Evolutionary conservation across 2,888 invertebrate species (phyloP).

Genomic region (Acleris holmiana): DNA sequence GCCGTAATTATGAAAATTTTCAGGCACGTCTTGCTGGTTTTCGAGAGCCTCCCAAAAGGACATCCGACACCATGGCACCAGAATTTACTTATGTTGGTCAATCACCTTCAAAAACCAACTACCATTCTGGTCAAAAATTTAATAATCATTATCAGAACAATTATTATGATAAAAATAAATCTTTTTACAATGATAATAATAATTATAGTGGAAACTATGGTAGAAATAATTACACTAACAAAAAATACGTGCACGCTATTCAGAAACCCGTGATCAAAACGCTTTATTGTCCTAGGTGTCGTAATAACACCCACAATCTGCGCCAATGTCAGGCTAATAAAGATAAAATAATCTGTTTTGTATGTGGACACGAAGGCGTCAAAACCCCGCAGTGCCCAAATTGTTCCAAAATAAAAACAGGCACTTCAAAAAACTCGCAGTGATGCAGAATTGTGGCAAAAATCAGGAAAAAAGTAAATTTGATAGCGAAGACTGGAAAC

Average conservation of each 20-base stretch:
- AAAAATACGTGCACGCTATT: not conserved
- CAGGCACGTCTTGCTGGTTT: constrained; percentile 25
- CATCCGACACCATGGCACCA: constrained; percentile 32
- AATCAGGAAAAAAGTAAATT: not conserved
- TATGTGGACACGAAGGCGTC: not conserved
- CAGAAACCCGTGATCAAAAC: not conserved
- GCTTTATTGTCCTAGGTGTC: not conserved
- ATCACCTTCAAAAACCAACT: not conserved
- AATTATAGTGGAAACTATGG: not conserved
- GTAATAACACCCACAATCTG: constrained; percentile 1
- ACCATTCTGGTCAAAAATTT: not conserved
- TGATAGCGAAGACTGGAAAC: not conserved
- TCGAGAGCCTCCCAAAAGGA: constrained; percentile 27
- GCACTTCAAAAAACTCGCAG: not conserved
- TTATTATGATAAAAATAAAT: not conserved
- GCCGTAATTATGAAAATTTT: constrained; percentile 37
- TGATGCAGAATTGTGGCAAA: not conserved
- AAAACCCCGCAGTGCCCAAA: not conserved
- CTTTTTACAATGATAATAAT: not conserved
- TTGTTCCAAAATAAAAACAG: not conserved
- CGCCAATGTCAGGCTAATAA: not conserved
- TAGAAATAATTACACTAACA: not conserved
- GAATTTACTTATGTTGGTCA: constrained; percentile 9
- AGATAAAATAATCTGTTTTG: not conserved
- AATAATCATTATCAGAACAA: not conserved